Percentiles rank a stretch among this genome's conserved stretches.
Evolutionary conservation across 2,888 invertebrate species (phyloP).

Genomic region (Eupithecia dodoneata): DNA sequence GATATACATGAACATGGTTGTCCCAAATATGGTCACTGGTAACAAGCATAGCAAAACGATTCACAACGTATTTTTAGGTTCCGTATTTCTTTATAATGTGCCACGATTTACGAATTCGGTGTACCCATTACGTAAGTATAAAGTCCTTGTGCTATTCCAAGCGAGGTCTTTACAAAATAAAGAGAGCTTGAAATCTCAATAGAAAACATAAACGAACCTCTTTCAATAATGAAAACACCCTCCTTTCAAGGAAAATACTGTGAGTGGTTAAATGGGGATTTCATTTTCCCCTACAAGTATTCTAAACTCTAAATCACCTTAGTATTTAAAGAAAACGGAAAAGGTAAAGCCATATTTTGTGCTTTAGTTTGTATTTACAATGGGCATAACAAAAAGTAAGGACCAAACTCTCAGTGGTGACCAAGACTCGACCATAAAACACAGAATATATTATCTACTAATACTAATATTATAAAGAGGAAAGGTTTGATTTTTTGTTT

Average conservation of each 20-base stretch:
- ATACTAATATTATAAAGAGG: too few relatives aligned
- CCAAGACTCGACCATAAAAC: background rate
- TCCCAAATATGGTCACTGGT: background rate
- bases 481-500: too few relatives aligned
- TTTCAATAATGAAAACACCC: conserved; percentile 23
- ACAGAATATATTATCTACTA: too few relatives aligned
- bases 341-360: conserved; percentile 6
- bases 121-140: conserved; percentile 4
- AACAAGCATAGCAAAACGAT: background rate
- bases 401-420: background rate
- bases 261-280: conserved; percentile 8
- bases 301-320: conserved; percentile 12
- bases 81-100: background rate
- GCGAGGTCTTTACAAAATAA: conserved; percentile 14
- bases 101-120: background rate
- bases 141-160: conserved; percentile 9
- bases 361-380: background rate
- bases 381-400: background rate
- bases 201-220: conserved; percentile 16
- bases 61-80: background rate
- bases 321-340: conserved; percentile 5
- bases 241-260: conserved; percentile 18
- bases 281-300: conserved; percentile 17
- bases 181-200: conserved; percentile 14
- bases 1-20: background rate